Conservation (phyloP, 2,113 vertebrate species). For the Pungitius pungitius region DNA sequence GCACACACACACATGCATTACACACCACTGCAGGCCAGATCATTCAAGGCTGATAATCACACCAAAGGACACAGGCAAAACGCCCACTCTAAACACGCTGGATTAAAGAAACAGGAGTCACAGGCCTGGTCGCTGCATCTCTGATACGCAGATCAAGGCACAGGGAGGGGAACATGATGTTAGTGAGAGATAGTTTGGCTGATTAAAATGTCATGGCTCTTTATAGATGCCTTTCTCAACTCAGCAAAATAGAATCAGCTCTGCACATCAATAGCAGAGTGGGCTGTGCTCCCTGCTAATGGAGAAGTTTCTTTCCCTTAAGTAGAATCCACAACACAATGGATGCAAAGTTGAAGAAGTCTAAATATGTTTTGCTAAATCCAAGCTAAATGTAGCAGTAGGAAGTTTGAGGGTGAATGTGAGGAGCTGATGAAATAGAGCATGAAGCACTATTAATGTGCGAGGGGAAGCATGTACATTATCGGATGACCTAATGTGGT, state of each 20-base stretch:
- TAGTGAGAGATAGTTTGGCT: constrained; percentile 77
- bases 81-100: constrained; percentile 74
- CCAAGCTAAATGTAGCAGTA: not conserved
- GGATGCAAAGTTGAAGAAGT: constrained; percentile 35
- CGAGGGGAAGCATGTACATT: constrained; percentile 6
- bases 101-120: constrained; percentile 72
- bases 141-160: constrained; percentile 80
- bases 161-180: constrained; percentile 76
- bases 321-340: constrained; percentile 61
- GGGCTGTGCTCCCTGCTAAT: constrained; percentile 70
- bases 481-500: constrained; percentile 24
- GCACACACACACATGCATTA: constrained; percentile 30
- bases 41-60: constrained; percentile 67
- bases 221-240: constrained; percentile 79
- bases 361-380: constrained; percentile 19
- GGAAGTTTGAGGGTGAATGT: constrained; percentile 19
- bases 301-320: constrained; percentile 67
- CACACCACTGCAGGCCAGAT: constrained; percentile 64
- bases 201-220: constrained; percentile 81
- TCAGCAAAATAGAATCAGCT: constrained; percentile 78
- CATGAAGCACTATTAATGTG: constrained; percentile 23
- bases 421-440: constrained; percentile 37
- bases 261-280: constrained; percentile 71
- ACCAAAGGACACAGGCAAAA: constrained; percentile 72
- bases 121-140: constrained; percentile 69